phyloP scores from a whole-genome alignment of 1,140 invertebrate genomes.

The Saccostrea echinata region DNA sequence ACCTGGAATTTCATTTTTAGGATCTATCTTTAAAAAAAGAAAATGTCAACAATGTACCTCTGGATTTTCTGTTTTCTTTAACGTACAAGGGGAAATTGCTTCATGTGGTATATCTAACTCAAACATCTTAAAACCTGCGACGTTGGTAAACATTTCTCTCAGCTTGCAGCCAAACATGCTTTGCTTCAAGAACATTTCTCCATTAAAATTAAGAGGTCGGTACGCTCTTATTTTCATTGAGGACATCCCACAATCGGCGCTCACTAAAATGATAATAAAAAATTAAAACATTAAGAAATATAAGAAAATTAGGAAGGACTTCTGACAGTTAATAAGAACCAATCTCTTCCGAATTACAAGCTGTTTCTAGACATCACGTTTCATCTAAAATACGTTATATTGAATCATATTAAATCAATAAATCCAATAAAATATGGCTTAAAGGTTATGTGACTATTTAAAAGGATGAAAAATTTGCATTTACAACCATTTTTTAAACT shows the following conservation, averaged over 20 bases:
- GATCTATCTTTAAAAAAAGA: too few species aligned
- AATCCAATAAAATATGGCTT: too few species aligned
- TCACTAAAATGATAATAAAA: neutral
- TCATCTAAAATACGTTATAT: too few species aligned
- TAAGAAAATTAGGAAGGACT: too few species aligned
- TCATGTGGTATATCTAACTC: conserved; percentile 8
- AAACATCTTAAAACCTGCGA: conserved; percentile 28
- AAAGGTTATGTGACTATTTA: too few species aligned
- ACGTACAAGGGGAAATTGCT: neutral
- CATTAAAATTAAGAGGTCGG: conserved; percentile 15
- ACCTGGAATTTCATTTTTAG: too few species aligned
- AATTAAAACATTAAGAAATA: neutral
- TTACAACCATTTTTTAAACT: neutral
- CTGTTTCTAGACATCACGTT: too few species aligned
- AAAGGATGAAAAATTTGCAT: too few species aligned
- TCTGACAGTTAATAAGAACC: too few species aligned
- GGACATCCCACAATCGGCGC: conserved; percentile 10
- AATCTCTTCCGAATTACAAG: too few species aligned
- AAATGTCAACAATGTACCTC: neutral
- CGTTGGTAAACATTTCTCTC: neutral
- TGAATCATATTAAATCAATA: too few species aligned
- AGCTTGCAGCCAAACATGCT: conserved; percentile 38
- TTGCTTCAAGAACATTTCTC: conserved; percentile 29
- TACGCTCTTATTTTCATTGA: conserved; percentile 1
- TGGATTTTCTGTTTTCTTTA: conserved; percentile 2